Base-by-base conservation (phyloP, 2,888 invertebrate species). In the Thecocarcelia acutangulata region DNA sequence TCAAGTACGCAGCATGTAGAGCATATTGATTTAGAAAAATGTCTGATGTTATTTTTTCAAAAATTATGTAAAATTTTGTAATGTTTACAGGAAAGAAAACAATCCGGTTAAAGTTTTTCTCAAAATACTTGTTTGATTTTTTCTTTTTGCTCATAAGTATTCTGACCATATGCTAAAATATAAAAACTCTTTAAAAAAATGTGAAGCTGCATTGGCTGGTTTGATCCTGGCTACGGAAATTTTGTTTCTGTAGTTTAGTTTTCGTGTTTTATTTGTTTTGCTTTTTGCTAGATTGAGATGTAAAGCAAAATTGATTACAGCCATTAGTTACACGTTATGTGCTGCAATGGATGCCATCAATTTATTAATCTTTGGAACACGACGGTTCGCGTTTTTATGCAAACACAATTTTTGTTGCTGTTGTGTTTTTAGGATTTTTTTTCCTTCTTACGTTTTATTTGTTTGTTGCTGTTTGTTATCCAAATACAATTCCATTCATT, bases 331-430 rank as follows among this genome's bases (percentile, higher is more conserved):
- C 91, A 91, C 90, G 91, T 91, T 90, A 91, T 91, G 89, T 91
- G 90, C 91, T 91, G 90, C 91, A 91, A 91, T 91, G 91, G 90
- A 90, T 90, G 90, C 91, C 91, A 91, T 91, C 91, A 91, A 91
- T 91, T 91, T 91, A 91, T 91, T 91, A 90, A 91, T 90, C 90
- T 91, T 89, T 89, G 88, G 88, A 90, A 90, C 90, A 90, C 90
- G 89, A 90, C 90, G 90, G 87, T 87, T 88, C 85, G 86, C 83
- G 81, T 84, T 83, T 82, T 86, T 85, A 84, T 83, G 63, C 56
- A 54, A 77, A 56, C 61, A 63, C 61, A 70, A 76, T 83, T 75
- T 84, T 73, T 66, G 37, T 74, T 73, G 42, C 69, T 69, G 15
- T 59, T 24, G 6, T 72, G 9, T 64, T 70, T 74, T 56, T 81